Percentiles rank a stretch among this genome's conserved stretches.
Evolutionary conservation across 2,113 vertebrate species (phyloP).

Genomic region (Brachirus orientalis): DNA sequence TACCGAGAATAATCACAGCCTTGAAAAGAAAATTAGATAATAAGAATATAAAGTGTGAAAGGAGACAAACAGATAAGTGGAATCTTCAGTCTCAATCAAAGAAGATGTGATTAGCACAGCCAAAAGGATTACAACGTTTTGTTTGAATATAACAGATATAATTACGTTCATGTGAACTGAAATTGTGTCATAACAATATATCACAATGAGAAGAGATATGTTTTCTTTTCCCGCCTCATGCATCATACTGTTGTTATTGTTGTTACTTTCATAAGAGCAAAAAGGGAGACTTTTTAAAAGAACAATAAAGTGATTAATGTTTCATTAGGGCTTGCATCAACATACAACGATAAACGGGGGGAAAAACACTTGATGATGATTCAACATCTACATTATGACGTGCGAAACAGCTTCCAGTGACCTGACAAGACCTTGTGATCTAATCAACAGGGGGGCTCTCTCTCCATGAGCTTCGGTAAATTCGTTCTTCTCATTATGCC

Average conservation of each 20-base stretch:
- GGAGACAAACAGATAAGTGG: constrained; percentile 74
- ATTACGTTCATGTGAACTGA: constrained; percentile 79
- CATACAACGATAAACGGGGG: no score
- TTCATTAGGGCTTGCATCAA: no score
- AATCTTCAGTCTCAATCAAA: constrained; percentile 78
- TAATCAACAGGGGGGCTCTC: constrained; percentile 53
- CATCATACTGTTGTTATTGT: constrained; percentile 45
- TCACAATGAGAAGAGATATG: constrained; percentile 78
- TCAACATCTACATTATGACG: not conserved
- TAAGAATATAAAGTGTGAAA: constrained; percentile 81
- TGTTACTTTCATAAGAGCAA: constrained; percentile 22
- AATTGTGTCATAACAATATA: constrained; percentile 75
- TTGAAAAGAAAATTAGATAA: constrained; percentile 82
- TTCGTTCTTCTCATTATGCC: constrained; percentile 10
- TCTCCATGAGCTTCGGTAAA: constrained; percentile 39
- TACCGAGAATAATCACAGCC: constrained; percentile 76
- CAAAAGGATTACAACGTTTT: constrained; percentile 81
- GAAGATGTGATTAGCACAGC: constrained; percentile 79
- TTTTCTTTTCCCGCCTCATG: constrained; percentile 45
- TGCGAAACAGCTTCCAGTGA: constrained; percentile 24
- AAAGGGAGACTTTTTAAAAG: constrained; percentile 7
- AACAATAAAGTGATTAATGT: constrained; percentile 9
- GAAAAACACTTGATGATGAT: no score
- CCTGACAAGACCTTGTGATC: constrained; percentile 39
- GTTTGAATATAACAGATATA: constrained; percentile 83